These are phyloP conservation scores for Tetramorium parvispinum DNA, from an alignment of 1,140 invertebrate genomes.

Conservation along the genomic window DNA sequence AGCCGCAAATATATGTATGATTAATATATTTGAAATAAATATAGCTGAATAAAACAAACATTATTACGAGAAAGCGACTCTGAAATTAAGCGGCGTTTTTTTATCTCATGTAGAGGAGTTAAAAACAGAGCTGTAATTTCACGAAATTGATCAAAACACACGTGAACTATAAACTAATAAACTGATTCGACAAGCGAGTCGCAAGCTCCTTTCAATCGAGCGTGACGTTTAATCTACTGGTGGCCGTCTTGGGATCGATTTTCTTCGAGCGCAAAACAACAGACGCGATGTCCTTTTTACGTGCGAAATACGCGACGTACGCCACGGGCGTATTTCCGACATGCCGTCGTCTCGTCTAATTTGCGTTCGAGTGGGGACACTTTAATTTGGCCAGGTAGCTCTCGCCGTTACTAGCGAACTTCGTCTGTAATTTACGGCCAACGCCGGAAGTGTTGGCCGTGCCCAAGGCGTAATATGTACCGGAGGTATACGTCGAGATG, in stretches of 20 bases:
- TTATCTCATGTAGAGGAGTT: neutral
- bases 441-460: conserved; percentile 62
- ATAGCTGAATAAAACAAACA: neutral
- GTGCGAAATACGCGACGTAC: conserved; percentile 56
- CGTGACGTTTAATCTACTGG: neutral
- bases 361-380: conserved; percentile 75
- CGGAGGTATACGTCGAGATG: conserved; percentile 15
- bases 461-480: conserved; percentile 64
- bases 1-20: conserved; percentile 31
- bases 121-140: neutral
- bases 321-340: conserved; percentile 31
- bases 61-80: neutral
- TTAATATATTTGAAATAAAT: neutral
- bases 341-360: conserved; percentile 71
- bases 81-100: neutral
- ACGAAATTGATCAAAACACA: neutral
- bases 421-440: conserved; percentile 79
- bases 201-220: neutral
- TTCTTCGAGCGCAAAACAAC: conserved; percentile 3
- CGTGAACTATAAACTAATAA: neutral
- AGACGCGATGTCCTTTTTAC: conserved; percentile 54
- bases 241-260: neutral
- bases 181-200: neutral
- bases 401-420: conserved; percentile 74
- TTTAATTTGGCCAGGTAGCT: conserved; percentile 77